Evolutionary conservation across 2,797 vertebrate genomes (phyloP).

Genomic region (Tympanoctomys barrerae): DNA sequence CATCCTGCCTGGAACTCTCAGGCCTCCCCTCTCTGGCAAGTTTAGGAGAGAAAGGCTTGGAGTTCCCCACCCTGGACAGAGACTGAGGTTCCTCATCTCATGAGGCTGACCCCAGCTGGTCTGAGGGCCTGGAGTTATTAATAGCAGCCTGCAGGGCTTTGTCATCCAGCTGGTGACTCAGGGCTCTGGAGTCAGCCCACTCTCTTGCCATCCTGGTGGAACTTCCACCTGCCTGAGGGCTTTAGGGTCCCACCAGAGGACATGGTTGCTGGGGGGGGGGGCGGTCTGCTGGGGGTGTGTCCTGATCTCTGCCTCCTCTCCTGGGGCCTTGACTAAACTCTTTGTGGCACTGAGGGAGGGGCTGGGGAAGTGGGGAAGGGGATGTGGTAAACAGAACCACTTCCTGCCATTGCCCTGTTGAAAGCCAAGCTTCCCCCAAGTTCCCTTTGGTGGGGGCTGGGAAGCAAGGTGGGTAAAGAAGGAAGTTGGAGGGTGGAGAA

Average conservation of each 20-base stretch:
- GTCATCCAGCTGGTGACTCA: conserved; percentile 78
- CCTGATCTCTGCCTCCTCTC: conserved; percentile 40
- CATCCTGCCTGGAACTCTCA: conserved; percentile 68
- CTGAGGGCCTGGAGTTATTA: conserved; percentile 70
- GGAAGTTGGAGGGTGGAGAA: conserved; percentile 63
- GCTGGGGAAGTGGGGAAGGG: conserved; percentile 72
- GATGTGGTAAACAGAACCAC: conserved; percentile 82
- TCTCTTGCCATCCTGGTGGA: not conserved
- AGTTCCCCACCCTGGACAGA: conserved; percentile 60
- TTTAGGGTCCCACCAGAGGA: not conserved
- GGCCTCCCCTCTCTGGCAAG: conserved; percentile 11
- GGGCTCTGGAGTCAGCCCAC: conserved; percentile 46
- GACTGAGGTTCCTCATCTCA: conserved; percentile 60
- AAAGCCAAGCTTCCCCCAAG: conserved; percentile 74
- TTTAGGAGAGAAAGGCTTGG: conserved; percentile 62
- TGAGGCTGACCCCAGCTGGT: conserved; percentile 64
- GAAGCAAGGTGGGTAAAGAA: conserved; percentile 42
- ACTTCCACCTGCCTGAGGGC: not conserved
- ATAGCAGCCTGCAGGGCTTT: conserved; percentile 63
- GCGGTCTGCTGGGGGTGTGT: not conserved
- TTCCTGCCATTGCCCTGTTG: conserved; percentile 81
- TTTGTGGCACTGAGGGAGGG: conserved; percentile 64
- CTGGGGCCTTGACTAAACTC: conserved; percentile 52
- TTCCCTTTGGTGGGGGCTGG: conserved; percentile 72
- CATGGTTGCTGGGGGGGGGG: not conserved